A percentile compares a stretch with the other conserved stretches of the same genome.
Conservation (phyloP, 2,113 vertebrate genomes). For the Cercocebus atys region DNA sequence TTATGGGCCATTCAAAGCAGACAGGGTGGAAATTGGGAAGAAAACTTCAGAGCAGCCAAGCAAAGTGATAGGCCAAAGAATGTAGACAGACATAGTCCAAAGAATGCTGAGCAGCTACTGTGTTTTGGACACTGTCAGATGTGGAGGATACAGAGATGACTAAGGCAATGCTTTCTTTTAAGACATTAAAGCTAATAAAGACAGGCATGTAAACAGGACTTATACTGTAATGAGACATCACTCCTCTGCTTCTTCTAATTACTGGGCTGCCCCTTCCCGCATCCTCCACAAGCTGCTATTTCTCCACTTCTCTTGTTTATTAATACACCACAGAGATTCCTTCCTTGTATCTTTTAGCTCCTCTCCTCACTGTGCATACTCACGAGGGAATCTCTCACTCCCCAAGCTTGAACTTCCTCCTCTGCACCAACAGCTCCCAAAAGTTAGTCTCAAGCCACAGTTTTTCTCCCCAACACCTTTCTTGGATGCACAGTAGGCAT, state of each 20-base stretch:
- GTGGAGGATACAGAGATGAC: not conserved
- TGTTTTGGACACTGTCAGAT: not conserved
- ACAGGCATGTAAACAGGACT: not conserved
- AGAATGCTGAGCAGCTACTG: not conserved
- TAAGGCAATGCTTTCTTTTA: not conserved
- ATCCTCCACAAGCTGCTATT: not conserved
- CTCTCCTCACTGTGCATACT: not conserved
- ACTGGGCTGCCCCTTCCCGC: not conserved
- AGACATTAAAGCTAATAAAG: not conserved
- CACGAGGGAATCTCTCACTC: not conserved
- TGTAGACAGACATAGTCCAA: not conserved
- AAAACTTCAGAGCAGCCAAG: not conserved
- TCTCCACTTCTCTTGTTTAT: not conserved
- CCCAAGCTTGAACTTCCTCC: not conserved
- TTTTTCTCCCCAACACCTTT: not conserved
- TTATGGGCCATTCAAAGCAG: not conserved
- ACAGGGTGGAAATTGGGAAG: not conserved
- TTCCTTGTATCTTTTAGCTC: not conserved
- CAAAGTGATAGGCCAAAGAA: not conserved
- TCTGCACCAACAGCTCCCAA: not conserved
- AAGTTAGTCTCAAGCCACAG: not conserved
- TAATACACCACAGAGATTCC: too few relatives aligned
- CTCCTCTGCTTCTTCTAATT: not conserved
- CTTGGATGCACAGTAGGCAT: not conserved
- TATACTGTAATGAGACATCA: rapidly evolving